Evolutionary conservation across 2,888 invertebrate species (phyloP).

Genomic region (Agriopis marginaria): DNA sequence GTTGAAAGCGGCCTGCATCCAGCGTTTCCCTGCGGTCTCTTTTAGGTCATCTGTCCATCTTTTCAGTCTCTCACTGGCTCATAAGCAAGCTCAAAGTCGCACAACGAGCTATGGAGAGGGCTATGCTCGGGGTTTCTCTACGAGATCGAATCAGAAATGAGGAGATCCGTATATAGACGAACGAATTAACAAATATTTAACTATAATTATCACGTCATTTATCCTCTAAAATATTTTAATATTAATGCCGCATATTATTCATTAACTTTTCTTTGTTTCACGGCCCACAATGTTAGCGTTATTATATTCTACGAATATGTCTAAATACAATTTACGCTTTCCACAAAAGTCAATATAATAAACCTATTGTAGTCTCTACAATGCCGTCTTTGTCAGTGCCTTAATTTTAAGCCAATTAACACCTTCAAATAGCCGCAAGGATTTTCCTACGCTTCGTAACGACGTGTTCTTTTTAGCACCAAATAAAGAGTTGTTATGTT

Average conservation of each 20-base stretch:
- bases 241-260: background rate
- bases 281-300: background rate
- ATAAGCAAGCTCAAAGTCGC: too few relatives aligned
- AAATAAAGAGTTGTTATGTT: constrained; percentile 32
- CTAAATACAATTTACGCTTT: constrained; percentile 15
- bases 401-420: constrained; percentile 33
- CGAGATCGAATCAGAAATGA: too few relatives aligned
- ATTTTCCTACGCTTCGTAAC: constrained; percentile 25
- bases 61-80: too few relatives aligned
- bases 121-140: too few relatives aligned
- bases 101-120: too few relatives aligned
- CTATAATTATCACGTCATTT: background rate
- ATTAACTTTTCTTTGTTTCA: constrained; percentile 3
- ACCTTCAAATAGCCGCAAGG: constrained; percentile 22
- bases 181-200: background rate
- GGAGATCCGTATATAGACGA: too few relatives aligned
- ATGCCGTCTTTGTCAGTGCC: constrained; percentile 29
- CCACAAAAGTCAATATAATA: constrained; percentile 30
- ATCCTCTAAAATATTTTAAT: background rate
- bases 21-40: too few relatives aligned
- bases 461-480: constrained; percentile 32
- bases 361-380: constrained; percentile 19
- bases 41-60: too few relatives aligned
- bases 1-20: too few relatives aligned
- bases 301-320: constrained; percentile 4